These are phyloP conservation scores for Procavia capensis DNA, from an alignment of 2,113 vertebrate genomes.

Conservation along the genomic window DNA sequence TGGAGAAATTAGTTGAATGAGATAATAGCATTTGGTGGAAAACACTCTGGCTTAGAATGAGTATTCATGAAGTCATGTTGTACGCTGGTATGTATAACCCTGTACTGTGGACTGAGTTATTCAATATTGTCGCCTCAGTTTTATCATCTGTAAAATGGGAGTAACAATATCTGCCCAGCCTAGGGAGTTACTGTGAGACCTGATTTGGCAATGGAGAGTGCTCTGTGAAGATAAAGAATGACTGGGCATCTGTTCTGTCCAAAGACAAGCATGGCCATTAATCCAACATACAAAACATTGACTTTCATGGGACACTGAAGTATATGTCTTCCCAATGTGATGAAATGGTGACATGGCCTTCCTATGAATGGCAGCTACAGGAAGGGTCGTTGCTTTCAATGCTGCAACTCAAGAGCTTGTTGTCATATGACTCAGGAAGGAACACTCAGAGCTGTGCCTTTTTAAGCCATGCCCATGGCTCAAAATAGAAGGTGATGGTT, in stretches of 20 bases:
- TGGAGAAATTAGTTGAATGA: neutral
- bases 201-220: neutral
- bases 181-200: neutral
- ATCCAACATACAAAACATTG: neutral
- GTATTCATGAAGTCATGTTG: neutral
- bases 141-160: neutral
- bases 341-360: accelerated
- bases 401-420: neutral
- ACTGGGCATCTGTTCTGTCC: neutral
- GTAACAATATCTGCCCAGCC: neutral
- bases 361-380: neutral
- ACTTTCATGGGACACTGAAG: neutral
- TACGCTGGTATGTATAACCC: accelerated
- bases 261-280: accelerated
- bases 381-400: neutral
- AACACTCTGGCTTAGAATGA: accelerated
- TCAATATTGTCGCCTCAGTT: neutral
- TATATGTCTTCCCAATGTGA: neutral
- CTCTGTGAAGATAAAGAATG: neutral
- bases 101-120: accelerated
- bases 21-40: neutral
- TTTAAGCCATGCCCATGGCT: accelerated
- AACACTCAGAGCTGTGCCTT: neutral
- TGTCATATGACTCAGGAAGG: accelerated
- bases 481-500: accelerated